Base-by-base conservation (phyloP, 2,888 invertebrate species). In the Pristionchus mayeri region DNA sequence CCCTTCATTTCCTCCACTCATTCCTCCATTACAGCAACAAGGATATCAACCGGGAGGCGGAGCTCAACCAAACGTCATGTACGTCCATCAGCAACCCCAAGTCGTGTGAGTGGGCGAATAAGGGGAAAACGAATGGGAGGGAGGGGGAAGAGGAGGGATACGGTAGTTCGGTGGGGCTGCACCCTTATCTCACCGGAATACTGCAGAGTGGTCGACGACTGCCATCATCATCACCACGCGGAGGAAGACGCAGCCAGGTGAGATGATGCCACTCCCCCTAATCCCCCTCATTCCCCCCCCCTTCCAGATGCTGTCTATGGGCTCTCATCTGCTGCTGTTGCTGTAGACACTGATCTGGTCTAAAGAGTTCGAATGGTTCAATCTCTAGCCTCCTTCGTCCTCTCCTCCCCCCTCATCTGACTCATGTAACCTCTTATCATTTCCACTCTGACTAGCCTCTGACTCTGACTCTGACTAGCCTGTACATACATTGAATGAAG, bases 11-110 rank as follows among this genome's bases (percentile, higher is more conserved):
- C 50, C 18, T 50, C 16, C 76, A 9, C 50, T 50, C 50, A 78
- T 50, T 30, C 50, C 24, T 50, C 24, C 24, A 18, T 75, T 44
- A 1, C 48, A 76, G 27, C 76, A 78, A 40, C 27, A 30, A 40
- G 48, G 50, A 30, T 78, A 78, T 52, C 76, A 78, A 78, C 76
- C 76, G 18, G 76, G 76, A 16, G 50, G 50, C 11, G 76, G 76
- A 48, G 50, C 76, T 40, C 76, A 78, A 24, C 76, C 76, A 7
- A 78, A 78, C 76, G 76, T 78, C n/a, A 78, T 78, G 76, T 78
- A 78, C 76, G 76, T 78, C 7, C 76, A 78, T 21, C 76, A 78
- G 9, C 76, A 78, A 30, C 76, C 76, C 21, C 76, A 78, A 78
- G 76, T 78, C 76, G 76, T 78, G 76, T 76, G 48, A 76, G 76